These are phyloP conservation scores for Myodes glareolus DNA, from an alignment of 2,113 vertebrate species.

Conservation along the genomic window DNA sequence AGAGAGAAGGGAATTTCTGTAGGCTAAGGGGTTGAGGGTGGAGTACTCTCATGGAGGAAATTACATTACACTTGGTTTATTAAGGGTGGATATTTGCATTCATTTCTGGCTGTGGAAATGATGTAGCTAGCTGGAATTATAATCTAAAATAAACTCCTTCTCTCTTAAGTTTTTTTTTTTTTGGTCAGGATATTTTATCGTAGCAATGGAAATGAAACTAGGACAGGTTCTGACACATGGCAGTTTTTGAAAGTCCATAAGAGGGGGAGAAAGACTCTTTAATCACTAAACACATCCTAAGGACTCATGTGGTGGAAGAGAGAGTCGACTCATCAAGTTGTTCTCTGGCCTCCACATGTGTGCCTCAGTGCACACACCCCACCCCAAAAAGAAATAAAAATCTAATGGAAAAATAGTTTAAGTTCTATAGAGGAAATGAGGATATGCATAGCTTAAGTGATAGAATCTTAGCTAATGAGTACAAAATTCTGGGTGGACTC, in stretches of 20 bases:
- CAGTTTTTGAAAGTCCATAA: not conserved
- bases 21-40: not conserved
- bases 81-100: not conserved
- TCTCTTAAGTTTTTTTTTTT: not conserved
- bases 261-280: not conserved
- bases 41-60: slow-evolving; percentile 43
- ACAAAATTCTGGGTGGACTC: not conserved
- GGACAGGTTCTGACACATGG: not conserved
- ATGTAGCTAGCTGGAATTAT: not conserved
- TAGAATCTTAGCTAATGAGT: not conserved
- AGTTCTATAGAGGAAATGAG: not conserved
- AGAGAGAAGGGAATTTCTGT: slow-evolving; percentile 28
- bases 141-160: not conserved
- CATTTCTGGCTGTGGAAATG: not conserved
- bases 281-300: not conserved
- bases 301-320: not conserved
- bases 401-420: not conserved
- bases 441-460: not conserved
- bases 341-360: not conserved
- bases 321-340: not conserved
- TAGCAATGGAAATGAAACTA: not conserved
- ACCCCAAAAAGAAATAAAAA: not conserved
- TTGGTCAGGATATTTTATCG: not conserved
- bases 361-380: not conserved
- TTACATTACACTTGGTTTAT: slow-evolving; percentile 52